Base-by-base conservation (phyloP, 2,797 vertebrate genomes). In the Arrhamphus sclerolepis region DNA sequence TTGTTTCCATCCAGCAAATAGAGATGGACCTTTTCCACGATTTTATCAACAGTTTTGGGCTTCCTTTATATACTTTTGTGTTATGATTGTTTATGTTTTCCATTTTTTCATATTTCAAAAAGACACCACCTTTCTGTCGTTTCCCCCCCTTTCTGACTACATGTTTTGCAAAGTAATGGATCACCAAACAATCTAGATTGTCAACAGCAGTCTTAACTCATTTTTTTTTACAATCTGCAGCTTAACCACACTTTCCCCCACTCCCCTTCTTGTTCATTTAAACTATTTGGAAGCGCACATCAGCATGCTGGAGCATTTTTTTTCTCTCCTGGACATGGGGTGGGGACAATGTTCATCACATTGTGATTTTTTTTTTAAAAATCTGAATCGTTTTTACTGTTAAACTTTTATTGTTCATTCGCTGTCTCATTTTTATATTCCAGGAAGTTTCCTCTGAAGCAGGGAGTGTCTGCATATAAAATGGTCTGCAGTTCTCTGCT, bases 401-500 rank as follows among this genome's bases (percentile, higher is more conserved):
- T 94, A 92, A 95, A 94, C 94, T 95, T 95, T 95, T 97, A 95
- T 95, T 96, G 96, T 95, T 98, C 94, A 98, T 98, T 95, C 95
- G 96, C 95, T 98, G 97, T 98, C 96, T 98, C 94, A 91, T 98
- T 98, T 98, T 98, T 97, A 94, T 95, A 97, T 98, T 98, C 95
- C 96, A 98, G 96, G 96, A 97, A 90, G 95, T 98, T 98, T 94
- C 97, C 96, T 99, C 96, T 98, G 96, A 98, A 98, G 96, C 96
- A 98, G 97, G 96, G 96, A 97, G 96, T 97, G 96, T 98, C 96
- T 98, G 96, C 97, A 98, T 98, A 96, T 96, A 97, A 99, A 98
- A 98, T 98, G 96, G 96, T 97, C 97, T 98, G 97, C 97, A 98
- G 96, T 98, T 98, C 96, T 97, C 96, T 99, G 96, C 96, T 98